Conservation (phyloP, 2,113 vertebrate genomes). For the Oophaga pumilio region DNA sequence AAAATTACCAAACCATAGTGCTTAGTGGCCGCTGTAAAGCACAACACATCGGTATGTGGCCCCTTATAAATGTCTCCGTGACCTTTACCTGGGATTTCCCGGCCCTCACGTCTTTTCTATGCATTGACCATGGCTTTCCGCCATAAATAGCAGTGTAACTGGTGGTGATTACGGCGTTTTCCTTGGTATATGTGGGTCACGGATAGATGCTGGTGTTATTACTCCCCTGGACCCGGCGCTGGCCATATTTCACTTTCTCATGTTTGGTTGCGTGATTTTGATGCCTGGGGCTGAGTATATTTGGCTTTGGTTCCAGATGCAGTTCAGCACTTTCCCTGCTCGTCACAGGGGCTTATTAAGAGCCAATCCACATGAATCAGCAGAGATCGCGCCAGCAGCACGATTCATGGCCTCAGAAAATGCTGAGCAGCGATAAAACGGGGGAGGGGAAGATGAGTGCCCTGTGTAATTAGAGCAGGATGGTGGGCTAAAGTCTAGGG, state of each 20-base stretch:
- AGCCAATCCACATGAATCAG: constrained; percentile 35
- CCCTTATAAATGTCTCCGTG: neutral
- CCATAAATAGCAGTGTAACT: neutral
- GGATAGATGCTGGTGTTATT: neutral
- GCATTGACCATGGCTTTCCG: neutral
- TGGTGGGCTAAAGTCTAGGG: neutral
- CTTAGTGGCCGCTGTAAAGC: neutral
- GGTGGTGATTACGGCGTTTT: neutral
- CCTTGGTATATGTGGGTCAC: neutral
- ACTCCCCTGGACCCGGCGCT: neutral
- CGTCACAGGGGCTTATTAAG: constrained; percentile 30
- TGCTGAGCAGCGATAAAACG: constrained; percentile 56
- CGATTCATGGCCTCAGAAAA: neutral
- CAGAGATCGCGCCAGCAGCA: constrained; percentile 10
- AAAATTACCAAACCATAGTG: neutral
- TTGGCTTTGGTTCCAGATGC: constrained; percentile 14
- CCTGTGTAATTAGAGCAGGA: neutral
- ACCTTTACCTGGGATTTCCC: neutral
- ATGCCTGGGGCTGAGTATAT: neutral
- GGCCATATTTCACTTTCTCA: neutral
- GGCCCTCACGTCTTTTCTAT: neutral
- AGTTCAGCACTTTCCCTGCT: constrained; percentile 24
- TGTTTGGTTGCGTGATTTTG: constrained; percentile 16
- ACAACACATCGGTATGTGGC: neutral
- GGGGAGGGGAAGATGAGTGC: neutral